Evolutionary conservation across 2,888 invertebrate genomes (phyloP), one percentile per base, ranked within the genome.

Genomic region (Drosophila multiciliata): DNA sequence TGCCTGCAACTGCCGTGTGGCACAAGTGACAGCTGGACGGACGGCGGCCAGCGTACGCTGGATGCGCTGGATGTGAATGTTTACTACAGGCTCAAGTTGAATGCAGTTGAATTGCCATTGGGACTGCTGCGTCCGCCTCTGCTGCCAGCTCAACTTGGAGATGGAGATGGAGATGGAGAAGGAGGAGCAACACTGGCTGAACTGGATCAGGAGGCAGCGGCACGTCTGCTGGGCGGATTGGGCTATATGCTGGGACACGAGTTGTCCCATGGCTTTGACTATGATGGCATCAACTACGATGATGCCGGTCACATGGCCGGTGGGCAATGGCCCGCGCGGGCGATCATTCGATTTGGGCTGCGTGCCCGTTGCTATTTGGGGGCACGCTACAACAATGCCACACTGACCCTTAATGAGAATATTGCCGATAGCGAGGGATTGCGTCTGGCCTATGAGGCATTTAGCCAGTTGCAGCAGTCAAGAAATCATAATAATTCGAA

Each of bases 271-370:
- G 92, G 91, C 49, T 91, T 92, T 52, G 92, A 92, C 66, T 92
- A 91, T 50, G 92, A 92, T 59, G 92, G 92, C 36, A 78, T 92
- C 11, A 91, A 91, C 61, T 92, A 92, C 50, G 92, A 92, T 60
- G 84, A 87, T 4, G 26, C 55, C 1, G 92, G 92, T 0, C 90
- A 82, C 45, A 64, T 88, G 29, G 68, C 75, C 23, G 81, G 71
- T 42, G 78, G 75, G 12, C 80, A 78, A 17, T 92, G 92, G 92
- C 82, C 89, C 1, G 65, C 88, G 0, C 82, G 90, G 36, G 73
- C 89, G 36, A 91, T 92, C 23, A 91, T 92, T 7, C 77, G 89
- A 23, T 92, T 90, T 26, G 92, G 92, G 0, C 32, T 82, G 32
- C 78, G 89, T 1, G 91, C 91, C 0, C 71, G 71, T 8, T 92